A percentile compares a stretch with the other conserved stretches of the same genome.
Evolutionary conservation across 1,140 invertebrate genomes (phyloP).

Genomic region (Telenomus remus): DNA sequence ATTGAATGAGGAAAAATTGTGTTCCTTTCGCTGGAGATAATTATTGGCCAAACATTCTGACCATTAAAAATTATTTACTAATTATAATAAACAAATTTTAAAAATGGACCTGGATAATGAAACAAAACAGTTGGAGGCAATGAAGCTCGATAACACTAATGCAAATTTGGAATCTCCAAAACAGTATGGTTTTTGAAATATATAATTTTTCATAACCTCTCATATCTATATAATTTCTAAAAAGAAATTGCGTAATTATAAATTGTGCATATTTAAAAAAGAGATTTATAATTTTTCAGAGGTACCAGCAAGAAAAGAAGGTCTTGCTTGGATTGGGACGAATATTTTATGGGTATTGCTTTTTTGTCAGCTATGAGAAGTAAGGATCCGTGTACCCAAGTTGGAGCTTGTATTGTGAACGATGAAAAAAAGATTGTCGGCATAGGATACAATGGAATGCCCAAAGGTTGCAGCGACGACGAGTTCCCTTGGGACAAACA

Average conservation of each 20-base stretch:
- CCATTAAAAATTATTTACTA: no score
- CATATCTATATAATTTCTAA: no score
- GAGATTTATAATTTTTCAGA: no score
- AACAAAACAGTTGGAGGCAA: no score
- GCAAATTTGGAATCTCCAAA: neutral
- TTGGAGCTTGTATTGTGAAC: constrained; percentile 95
- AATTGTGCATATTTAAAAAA: no score
- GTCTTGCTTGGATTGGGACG: constrained; percentile 81
- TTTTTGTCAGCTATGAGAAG: constrained; percentile 91
- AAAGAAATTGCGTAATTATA: no score
- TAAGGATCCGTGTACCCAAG: constrained; percentile 95
- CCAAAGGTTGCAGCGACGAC: constrained; percentile 90
- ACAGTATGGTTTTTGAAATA: neutral
- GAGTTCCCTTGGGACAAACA: constrained; percentile 90
- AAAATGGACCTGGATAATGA: no score
- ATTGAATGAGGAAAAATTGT: no score
- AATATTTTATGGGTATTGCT: constrained; percentile 94
- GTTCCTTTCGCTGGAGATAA: no score
- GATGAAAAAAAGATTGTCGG: constrained; percentile 92
- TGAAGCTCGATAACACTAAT: neutral
- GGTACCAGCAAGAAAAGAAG: constrained; percentile 70
- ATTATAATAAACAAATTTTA: no score
- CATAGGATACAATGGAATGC: constrained; percentile 98
- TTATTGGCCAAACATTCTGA: no score
- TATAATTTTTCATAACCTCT: neutral